A percentile compares a stretch with the other conserved stretches of the same genome.
phyloP scores from a whole-genome alignment of 2,888 invertebrate species.

The Limenitis camilla region DNA sequence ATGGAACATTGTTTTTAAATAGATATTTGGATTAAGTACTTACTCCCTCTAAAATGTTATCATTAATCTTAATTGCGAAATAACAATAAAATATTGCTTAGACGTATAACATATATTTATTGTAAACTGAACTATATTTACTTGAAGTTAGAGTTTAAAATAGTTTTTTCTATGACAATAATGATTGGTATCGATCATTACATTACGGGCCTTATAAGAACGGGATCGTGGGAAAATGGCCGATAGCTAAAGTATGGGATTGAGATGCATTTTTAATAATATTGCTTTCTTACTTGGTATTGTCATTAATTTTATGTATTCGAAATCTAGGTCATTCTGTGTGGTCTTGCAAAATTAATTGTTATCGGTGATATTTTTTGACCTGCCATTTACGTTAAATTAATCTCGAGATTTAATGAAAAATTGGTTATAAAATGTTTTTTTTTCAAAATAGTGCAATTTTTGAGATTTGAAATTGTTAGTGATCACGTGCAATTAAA shows the following conservation, averaged over 20 bases:
- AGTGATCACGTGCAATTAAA: too few relatives aligned
- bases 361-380: too few relatives aligned
- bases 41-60: conserved; percentile 68
- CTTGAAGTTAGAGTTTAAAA: conserved; percentile 42
- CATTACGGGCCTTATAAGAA: conserved; percentile 62
- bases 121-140: conserved; percentile 42
- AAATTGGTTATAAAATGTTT: too few relatives aligned
- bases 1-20: conserved; percentile 55
- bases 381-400: too few relatives aligned
- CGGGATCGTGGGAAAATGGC: conserved; percentile 68
- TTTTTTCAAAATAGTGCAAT: too few relatives aligned
- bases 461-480: too few relatives aligned
- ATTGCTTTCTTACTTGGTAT: conserved; percentile 10
- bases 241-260: conserved; percentile 58
- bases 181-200: conserved; percentile 63
- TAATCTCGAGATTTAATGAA: too few relatives aligned
- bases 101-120: conserved; percentile 35
- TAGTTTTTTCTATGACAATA: conserved; percentile 41
- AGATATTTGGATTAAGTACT: conserved; percentile 72
- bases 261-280: conserved; percentile 37
- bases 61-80: conserved; percentile 74
- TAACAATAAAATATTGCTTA: conserved; percentile 71
- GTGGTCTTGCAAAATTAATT: too few relatives aligned
- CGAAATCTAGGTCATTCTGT: neutral
- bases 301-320: conserved; percentile 2